Evolutionary conservation across 2,888 invertebrate genomes (phyloP), one percentile per base, ranked within the genome.

Genomic region (Teleiodes luculella): DNA sequence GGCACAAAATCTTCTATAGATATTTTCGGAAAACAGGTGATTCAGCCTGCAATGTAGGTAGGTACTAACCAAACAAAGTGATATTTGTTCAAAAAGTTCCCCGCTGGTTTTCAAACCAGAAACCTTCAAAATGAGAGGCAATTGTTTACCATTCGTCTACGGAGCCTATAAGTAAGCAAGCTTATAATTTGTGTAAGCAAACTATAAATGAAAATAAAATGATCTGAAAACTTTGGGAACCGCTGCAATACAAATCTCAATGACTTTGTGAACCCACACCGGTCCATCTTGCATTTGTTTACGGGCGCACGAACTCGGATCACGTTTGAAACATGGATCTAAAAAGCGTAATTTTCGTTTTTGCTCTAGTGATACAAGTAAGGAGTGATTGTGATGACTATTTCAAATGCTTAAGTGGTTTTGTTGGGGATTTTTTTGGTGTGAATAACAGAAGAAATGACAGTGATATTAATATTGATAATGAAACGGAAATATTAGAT

Each of bases 311-410:
- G 60, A 50, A 62, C 65, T 63, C 76, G 57, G 59, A 57, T 66
- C 66, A 83, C 85, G 85, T 75, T 66, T 31, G 51, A 20, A 56
- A 53, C n/a, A 52, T 58, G 58, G 30, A 56, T 53, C 24, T 59
- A 31, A 55, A 53, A 54, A 54, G 65, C 24, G 28, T 68, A 7
- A 61, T 64, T 62, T 53, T 69, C n/a, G 54, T 67, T 31, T 57
- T 73, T 35, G 60, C 70, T 16, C 48, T 74, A 43, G 54, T 67
- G 20, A 49, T 30, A 66, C 37, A 10, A 37, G 49, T 66, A 2
- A 65, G 60, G 14, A 65, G 83, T 74, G 79, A 80, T 39, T 85
- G 84, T 71, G 74, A 68, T 49, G 67, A 68, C 45, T 70, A 74
- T 56, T 60, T 73, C 0, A 60, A 72, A 46, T 84, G 85, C 68